These are phyloP conservation scores for Clarias pachynema DNA, from an alignment of 2,797 vertebrate genomes.

Conservation along the genomic window DNA sequence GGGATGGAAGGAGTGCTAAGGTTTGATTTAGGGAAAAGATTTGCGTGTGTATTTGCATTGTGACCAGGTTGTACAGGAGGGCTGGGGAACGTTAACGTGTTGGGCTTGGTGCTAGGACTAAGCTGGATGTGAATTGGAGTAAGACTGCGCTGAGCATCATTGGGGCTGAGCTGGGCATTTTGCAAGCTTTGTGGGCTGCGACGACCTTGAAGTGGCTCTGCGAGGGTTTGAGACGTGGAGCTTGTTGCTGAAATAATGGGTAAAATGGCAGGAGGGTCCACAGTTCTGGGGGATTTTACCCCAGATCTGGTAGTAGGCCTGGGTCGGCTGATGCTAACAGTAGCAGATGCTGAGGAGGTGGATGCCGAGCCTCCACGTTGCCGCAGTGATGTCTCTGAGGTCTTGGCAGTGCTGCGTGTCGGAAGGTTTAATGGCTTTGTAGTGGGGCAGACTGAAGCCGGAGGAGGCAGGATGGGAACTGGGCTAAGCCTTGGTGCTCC, in stretches of 20 bases:
- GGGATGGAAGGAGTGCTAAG: conserved; percentile 1
- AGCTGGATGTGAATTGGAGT: conserved; percentile 39
- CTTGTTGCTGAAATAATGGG: conserved; percentile 63
- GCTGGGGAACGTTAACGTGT: conserved; percentile 31
- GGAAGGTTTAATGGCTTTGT: conserved; percentile 35
- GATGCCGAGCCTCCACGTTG: conserved; percentile 48
- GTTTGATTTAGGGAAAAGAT: conserved; percentile 54
- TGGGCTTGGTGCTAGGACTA: conserved; percentile 27
- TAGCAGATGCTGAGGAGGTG: conserved; percentile 45
- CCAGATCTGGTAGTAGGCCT: conserved; percentile 69
- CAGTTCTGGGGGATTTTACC: conserved; percentile 57
- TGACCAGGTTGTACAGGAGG: conserved; percentile 38
- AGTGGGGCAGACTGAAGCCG: conserved; percentile 45
- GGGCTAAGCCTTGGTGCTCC: conserved; percentile 53
- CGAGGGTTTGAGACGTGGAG: conserved; percentile 65
- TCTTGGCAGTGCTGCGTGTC: neutral
- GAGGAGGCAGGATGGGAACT: conserved; percentile 41
- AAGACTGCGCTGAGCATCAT: conserved; percentile 17
- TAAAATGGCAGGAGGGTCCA: conserved; percentile 59
- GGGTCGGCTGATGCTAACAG: conserved; percentile 69
- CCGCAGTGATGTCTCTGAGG: neutral
- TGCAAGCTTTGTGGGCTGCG: conserved; percentile 63
- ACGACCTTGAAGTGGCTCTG: conserved; percentile 64
- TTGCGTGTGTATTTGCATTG: conserved; percentile 24
- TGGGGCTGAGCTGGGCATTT: conserved; percentile 59